Conservation (phyloP, 2,888 invertebrate species). For the Teinopalpus imperialis region DNA sequence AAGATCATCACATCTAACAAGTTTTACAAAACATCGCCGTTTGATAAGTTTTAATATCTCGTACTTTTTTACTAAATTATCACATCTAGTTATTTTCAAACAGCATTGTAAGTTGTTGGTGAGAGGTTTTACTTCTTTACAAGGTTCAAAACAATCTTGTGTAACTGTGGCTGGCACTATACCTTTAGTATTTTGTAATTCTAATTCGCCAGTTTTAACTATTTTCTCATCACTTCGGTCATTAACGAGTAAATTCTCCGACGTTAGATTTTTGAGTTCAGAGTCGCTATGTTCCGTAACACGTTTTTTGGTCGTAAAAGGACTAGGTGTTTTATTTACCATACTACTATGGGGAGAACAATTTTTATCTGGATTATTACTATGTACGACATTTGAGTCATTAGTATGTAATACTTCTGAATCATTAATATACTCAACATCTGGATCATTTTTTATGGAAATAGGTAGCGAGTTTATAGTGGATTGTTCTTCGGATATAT, state of each 20-base stretch:
- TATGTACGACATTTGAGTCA: too few relatives aligned
- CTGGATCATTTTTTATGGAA: conserved; percentile 39
- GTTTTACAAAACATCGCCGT: conserved; percentile 43
- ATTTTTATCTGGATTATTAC: too few relatives aligned
- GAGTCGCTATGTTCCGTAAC: conserved; percentile 2
- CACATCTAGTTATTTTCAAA: conserved; percentile 49
- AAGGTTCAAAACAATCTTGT: background rate
- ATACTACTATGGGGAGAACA: conserved; percentile 52
- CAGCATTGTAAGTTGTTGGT: conserved; percentile 34
- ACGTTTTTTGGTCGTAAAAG: background rate
- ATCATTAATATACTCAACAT: too few relatives aligned
- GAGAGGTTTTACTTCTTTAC: conserved; percentile 3
- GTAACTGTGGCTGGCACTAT: background rate
- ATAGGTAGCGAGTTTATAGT: background rate
- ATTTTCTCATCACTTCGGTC: background rate
- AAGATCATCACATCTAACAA: conserved; percentile 47
- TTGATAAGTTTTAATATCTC: conserved; percentile 38
- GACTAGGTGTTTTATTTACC: background rate
- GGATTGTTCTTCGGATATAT: background rate
- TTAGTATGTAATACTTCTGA: too few relatives aligned
- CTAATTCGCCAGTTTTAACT: background rate
- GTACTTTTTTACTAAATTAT: conserved; percentile 44
- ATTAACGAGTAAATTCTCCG: background rate
- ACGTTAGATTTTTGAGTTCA: background rate
- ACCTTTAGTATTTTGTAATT: background rate